Evolutionary conservation across 2,797 vertebrate species (phyloP).

Genomic region (Gymnothorax javanicus): DNA sequence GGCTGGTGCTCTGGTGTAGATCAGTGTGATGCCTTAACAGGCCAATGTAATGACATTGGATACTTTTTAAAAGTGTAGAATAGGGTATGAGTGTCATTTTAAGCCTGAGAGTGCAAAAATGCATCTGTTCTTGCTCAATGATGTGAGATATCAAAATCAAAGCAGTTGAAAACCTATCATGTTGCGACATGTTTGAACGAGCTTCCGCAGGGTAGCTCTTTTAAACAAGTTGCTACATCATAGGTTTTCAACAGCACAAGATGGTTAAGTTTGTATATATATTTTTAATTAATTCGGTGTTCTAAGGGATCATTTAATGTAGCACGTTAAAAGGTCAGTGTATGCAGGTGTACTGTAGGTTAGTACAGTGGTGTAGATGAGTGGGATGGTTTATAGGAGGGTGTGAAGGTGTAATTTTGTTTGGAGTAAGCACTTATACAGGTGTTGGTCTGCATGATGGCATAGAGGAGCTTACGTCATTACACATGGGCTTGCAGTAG

Average conservation of each 20-base stretch:
- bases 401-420: neutral
- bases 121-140: too few relatives aligned
- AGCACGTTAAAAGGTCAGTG: neutral
- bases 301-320: too few relatives aligned
- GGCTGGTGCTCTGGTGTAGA: too few relatives aligned
- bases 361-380: neutral
- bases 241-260: too few relatives aligned
- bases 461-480: slow-evolving; percentile 59
- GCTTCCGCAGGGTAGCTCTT: too few relatives aligned
- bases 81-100: neutral
- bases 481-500: slow-evolving; percentile 83
- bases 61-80: neutral
- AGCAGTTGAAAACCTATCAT: too few relatives aligned
- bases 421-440: neutral
- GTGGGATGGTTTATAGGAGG: neutral
- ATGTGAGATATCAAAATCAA: too few relatives aligned
- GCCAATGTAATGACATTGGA: neutral
- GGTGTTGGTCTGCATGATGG: neutral
- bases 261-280: too few relatives aligned
- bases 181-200: too few relatives aligned
- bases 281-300: too few relatives aligned
- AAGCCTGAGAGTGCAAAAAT: neutral
- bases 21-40: too few relatives aligned
- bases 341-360: neutral
- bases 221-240: too few relatives aligned